Evolutionary conservation across 2,888 invertebrate genomes (phyloP), one percentile per base, ranked within the genome.

Genomic region (Drosophila hawaiiensis): DNA sequence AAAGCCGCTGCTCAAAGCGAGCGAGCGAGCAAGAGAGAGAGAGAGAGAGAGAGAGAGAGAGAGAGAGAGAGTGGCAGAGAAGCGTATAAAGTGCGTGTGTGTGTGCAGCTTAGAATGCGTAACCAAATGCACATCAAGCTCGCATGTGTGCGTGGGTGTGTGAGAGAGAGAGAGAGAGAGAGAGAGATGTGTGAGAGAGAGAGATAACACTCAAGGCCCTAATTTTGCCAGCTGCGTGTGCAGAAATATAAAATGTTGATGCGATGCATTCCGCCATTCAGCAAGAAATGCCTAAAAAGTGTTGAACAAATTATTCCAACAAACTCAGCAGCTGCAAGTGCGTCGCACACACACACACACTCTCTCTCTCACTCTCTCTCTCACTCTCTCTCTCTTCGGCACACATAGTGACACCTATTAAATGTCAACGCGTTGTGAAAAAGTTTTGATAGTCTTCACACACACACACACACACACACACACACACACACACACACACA

Each of bases 81-180:
- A n/a, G 39, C 37, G 39, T 19, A 28, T 28, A 28, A 22, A 31
- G 47, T 61, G 22, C 22, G 52, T 61, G 68, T 31, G 59, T 41
- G 49, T 39, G 50, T 63, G 47, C 19, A 70, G 80, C 83, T 81
- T 81, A 79, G 76, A 81, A 79, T 66, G 37, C 70, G 65, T 76
- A 73, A 83, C 79, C 70, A 82, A 81, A 76, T 83, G 83, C 83
- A 70, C 80, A 79, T 29, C 75, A 60, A 50, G 73, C 54, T 53
- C 22, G 29, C 49, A 14, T 43, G 41, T 35, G 22, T 19, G 55
- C 1, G 25, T 37, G 35, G 2, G 37, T 35, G 6, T 1, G 5
- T 28, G 58, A 12, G 33, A 33, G 12, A 33, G 4, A 33, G 33
- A 33, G 4, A 12, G 43, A 35, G 43, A 31, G 61, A 37, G 50